Evolutionary conservation across 2,888 invertebrate genomes (phyloP).

Genomic region (Agrotis segetum): DNA sequence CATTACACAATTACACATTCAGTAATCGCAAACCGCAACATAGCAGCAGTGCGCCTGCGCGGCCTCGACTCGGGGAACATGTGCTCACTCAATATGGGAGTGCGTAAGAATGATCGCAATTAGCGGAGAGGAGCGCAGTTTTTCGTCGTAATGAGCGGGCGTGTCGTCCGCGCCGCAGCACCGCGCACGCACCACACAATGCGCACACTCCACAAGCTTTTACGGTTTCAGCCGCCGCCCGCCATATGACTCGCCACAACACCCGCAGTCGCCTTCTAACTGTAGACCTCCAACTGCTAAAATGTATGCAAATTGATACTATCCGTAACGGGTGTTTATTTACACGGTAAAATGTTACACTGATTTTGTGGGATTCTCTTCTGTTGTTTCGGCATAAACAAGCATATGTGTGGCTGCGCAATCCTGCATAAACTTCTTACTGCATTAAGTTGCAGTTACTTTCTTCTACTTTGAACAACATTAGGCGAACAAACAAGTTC

Average conservation of each 20-base stretch:
- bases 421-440: too few relatives aligned
- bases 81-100: constrained; percentile 82
- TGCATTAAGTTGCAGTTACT: too few relatives aligned
- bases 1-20: constrained; percentile 78
- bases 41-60: constrained; percentile 79
- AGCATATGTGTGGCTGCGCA: not conserved
- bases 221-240: constrained; percentile 85
- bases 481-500: not conserved
- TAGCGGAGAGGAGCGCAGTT: constrained; percentile 75
- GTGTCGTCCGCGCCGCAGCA: constrained; percentile 58
- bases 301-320: constrained; percentile 46
- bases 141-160: constrained; percentile 78
- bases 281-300: constrained; percentile 66
- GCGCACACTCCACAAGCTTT: constrained; percentile 78
- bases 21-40: constrained; percentile 87
- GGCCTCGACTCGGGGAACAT: constrained; percentile 82
- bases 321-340: constrained; percentile 43
- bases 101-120: constrained; percentile 80
- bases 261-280: constrained; percentile 62
- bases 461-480: too few relatives aligned
- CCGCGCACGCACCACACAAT: constrained; percentile 66
- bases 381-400: constrained; percentile 11
- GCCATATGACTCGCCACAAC: constrained; percentile 81
- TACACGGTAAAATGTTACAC: constrained; percentile 25
- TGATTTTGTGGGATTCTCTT: constrained; percentile 41